Conservation (phyloP, 2,113 vertebrate species). For the Galbula dea region DNA sequence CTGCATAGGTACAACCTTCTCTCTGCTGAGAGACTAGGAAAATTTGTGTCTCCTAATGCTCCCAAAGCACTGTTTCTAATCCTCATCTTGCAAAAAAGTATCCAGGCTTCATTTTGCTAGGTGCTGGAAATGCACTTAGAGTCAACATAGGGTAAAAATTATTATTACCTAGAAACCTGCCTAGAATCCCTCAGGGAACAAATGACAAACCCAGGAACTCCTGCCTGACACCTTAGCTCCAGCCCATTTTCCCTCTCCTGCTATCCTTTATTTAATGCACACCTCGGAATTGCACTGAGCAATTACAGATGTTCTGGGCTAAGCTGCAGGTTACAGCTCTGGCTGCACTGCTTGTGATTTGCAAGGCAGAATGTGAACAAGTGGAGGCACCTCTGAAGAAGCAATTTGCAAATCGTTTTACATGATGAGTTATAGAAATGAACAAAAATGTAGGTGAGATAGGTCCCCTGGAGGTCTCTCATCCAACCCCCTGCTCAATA, state of each 20-base stretch:
- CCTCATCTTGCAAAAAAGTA: not conserved
- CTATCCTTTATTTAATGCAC: not conserved
- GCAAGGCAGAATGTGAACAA: not conserved
- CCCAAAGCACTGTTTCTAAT: not conserved
- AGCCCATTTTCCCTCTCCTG: not conserved
- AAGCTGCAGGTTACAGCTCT: not conserved
- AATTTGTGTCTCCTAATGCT: not conserved
- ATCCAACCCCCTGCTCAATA: not conserved
- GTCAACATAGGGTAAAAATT: not conserved
- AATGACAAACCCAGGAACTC: not conserved
- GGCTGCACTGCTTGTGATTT: not conserved
- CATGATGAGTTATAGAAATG: not conserved
- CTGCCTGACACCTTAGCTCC: not conserved
- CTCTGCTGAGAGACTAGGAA: not conserved
- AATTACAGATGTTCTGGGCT: not conserved
- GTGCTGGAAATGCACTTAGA: not conserved
- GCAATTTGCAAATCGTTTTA: not conserved
- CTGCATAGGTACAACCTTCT: not conserved
- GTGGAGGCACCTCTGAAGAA: not conserved
- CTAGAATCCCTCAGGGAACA: not conserved
- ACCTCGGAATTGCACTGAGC: not conserved
- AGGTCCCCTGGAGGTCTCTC: not conserved
- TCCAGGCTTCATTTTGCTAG: not conserved
- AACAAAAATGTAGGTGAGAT: not conserved
- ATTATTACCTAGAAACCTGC: not conserved